Evolutionary conservation across 1,140 invertebrate species (phyloP).

Genomic region (Cyclargus thomasi): DNA sequence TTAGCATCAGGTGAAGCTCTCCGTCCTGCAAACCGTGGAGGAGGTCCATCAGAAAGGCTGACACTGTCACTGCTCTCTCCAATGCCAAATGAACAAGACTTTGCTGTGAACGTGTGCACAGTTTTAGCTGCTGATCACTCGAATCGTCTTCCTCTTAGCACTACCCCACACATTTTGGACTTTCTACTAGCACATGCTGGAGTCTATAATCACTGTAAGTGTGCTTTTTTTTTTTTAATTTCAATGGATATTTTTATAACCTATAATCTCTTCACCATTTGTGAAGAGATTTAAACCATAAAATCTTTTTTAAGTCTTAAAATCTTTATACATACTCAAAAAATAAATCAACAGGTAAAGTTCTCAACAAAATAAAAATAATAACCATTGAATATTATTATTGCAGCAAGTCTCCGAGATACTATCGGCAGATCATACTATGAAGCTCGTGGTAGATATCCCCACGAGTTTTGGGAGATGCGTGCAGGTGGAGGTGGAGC

Average conservation of each 20-base stretch:
- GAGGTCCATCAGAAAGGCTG: slow-evolving; percentile 88
- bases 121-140: slow-evolving; percentile 95
- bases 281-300: too few relatives aligned
- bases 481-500: slow-evolving; percentile 78
- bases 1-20: slow-evolving; percentile 91
- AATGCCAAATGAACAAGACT: slow-evolving; percentile 98
- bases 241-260: neutral
- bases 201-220: slow-evolving; percentile 90
- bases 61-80: slow-evolving; percentile 93
- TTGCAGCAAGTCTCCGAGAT: slow-evolving; percentile 71
- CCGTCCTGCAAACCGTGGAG: slow-evolving; percentile 78
- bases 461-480: slow-evolving; percentile 85
- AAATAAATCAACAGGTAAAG: too few relatives aligned
- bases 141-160: slow-evolving; percentile 88
- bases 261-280: too few relatives aligned
- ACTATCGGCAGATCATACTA: slow-evolving; percentile 84
- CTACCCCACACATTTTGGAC: slow-evolving; percentile 89
- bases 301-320: too few relatives aligned
- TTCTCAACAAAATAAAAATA: too few relatives aligned
- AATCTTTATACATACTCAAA: too few relatives aligned
- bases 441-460: slow-evolving; percentile 82
- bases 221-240: too few relatives aligned
- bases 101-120: slow-evolving; percentile 97
- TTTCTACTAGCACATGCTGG: slow-evolving; percentile 95
- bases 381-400: too few relatives aligned